A percentile compares a stretch with the other conserved stretches of the same genome.
Evolutionary conservation across 2,113 vertebrate genomes (phyloP).

Genomic region (Pica pica): DNA sequence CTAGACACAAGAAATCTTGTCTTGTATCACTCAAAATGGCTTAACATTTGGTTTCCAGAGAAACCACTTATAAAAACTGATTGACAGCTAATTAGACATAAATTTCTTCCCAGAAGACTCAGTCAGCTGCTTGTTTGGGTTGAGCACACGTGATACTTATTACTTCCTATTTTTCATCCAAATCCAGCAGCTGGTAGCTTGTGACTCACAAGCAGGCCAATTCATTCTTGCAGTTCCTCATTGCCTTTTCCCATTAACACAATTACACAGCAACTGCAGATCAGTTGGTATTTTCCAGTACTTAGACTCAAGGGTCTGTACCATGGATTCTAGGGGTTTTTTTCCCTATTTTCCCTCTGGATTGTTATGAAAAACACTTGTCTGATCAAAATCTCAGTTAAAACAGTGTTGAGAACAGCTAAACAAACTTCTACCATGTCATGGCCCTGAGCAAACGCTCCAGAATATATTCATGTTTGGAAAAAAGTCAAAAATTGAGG

Average conservation of each 20-base stretch:
- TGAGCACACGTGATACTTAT: not conserved
- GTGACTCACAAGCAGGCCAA: not conserved
- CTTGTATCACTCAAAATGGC: not conserved
- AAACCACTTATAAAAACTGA: not conserved
- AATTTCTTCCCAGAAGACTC: not conserved
- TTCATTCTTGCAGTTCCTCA: not conserved
- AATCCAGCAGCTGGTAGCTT: conserved; percentile 14
- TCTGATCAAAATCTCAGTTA: not conserved
- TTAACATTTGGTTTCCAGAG: not conserved
- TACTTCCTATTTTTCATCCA: not conserved
- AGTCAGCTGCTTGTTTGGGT: conserved; percentile 10
- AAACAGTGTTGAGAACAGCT: not conserved
- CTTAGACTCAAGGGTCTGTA: not conserved
- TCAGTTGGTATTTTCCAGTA: not conserved
- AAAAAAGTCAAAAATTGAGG: not conserved
- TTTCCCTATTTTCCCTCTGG: not conserved
- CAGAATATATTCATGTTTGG: not conserved
- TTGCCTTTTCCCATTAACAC: not conserved
- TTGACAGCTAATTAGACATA: not conserved
- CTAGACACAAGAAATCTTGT: not conserved
- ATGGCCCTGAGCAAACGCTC: not conserved
- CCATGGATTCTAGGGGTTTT: fast-evolving
- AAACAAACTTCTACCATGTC: not conserved
- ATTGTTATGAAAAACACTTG: not conserved
- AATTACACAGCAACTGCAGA: not conserved